Conservation (phyloP, 37 sponge, comb jelly and placozoan species). For the Beroe forskalii region DNA sequence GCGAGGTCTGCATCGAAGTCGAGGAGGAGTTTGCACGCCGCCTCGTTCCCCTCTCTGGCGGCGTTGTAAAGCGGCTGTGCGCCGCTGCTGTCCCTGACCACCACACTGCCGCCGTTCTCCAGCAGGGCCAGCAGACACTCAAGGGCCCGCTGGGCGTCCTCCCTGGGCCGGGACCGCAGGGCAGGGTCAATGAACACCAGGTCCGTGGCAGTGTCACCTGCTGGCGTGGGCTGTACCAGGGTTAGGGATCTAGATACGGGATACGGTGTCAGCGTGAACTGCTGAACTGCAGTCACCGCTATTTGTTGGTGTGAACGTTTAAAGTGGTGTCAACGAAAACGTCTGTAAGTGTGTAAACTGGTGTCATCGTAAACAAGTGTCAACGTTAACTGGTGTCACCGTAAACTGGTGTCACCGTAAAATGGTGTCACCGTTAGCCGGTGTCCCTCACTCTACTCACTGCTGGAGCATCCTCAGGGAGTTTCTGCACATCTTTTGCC, state of each 20-base stretch:
- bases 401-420: no score
- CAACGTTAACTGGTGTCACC: no score
- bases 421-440: no score
- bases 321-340: no score
- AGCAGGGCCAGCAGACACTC: slow-evolving; percentile 49
- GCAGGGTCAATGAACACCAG: slow-evolving; percentile 47
- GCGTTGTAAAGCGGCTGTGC: slow-evolving; percentile 55
- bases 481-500: slow-evolving; percentile 52
- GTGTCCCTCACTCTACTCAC: background rate
- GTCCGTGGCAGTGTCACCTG: slow-evolving; percentile 31
- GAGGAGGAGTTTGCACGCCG: slow-evolving; percentile 6
- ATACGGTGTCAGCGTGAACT: no score
- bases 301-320: no score
- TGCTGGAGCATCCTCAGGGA: slow-evolving; percentile 55
- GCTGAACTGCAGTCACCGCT: no score
- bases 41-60: slow-evolving; percentile 45
- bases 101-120: slow-evolving; percentile 55
- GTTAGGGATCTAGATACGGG: background rate
- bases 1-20: slow-evolving; percentile 55
- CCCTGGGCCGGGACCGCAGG: slow-evolving; percentile 6
- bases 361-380: no score
- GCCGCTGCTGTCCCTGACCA: slow-evolving; percentile 58
- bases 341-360: no score
- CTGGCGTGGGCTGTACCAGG: slow-evolving; percentile 14
- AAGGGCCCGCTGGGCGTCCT: slow-evolving; percentile 42